phyloP scores from a whole-genome alignment of 2,888 invertebrate species.

The Drosophila bunnanda region DNA sequence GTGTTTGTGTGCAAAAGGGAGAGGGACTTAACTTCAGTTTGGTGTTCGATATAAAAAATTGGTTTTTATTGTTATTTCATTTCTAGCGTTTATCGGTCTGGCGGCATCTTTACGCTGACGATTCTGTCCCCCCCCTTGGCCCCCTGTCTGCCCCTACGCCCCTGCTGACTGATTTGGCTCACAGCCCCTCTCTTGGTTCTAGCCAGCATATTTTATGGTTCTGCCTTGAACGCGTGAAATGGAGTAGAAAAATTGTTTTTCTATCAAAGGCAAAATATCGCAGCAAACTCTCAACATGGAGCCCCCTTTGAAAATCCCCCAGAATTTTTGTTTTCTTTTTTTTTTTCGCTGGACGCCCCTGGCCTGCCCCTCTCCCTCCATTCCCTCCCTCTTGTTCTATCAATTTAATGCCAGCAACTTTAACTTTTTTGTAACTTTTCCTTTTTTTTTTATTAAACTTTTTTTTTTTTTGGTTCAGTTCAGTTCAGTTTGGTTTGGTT shows the following conservation, averaged over 20 bases:
- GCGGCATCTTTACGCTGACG: constrained; percentile 75
- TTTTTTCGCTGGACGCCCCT: constrained; percentile 9
- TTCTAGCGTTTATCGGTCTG: constrained; percentile 73
- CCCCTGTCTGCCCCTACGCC: background rate
- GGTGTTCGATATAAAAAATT: constrained; percentile 62
- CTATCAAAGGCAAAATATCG: constrained; percentile 77
- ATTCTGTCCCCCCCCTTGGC: background rate
- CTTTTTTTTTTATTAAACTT: background rate
- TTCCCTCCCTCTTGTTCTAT: constrained; percentile 40
- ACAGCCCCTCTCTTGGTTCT: background rate
- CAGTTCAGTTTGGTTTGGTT: constrained; percentile 28
- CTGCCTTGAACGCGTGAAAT: constrained; percentile 79
- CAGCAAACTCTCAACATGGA: constrained; percentile 39
- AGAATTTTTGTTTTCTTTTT: background rate
- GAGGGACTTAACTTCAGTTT: constrained; percentile 36
- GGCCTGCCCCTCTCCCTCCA: constrained; percentile 21
- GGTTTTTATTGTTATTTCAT: constrained; percentile 75
- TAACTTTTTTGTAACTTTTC: constrained; percentile 53
- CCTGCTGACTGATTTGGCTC: constrained; percentile 3
- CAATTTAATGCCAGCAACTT: constrained; percentile 70
- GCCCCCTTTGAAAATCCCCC: constrained; percentile 10
- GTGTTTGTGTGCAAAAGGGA: background rate
- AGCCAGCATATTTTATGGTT: constrained; percentile 29
- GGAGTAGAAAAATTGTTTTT: constrained; percentile 82
- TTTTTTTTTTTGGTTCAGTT: constrained; percentile 1